A percentile compares a stretch with the other conserved stretches of the same genome.
Conservation (phyloP, 2,888 invertebrate genomes). For the Lasius platythorax region DNA sequence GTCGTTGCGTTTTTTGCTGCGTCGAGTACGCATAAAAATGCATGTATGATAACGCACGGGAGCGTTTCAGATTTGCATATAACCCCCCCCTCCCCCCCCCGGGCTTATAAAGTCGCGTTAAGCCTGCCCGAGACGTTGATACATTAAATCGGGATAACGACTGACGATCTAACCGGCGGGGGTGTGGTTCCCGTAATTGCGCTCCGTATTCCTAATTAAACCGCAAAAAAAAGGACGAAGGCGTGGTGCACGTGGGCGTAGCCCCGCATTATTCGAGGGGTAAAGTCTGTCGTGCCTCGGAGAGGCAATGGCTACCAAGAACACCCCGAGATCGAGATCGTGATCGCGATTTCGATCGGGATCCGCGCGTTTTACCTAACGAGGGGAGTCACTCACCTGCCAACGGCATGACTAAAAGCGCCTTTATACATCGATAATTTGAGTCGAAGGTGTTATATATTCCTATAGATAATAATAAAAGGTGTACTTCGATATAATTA, state of each 20-base stretch:
- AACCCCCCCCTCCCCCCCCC: neutral
- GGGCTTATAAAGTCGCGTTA: conserved; percentile 48
- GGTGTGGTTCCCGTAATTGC: conserved; percentile 76
- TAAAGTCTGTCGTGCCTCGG: conserved; percentile 70
- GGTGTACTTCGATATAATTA: neutral
- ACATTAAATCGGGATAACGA: conserved; percentile 66
- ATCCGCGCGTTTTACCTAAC: conserved; percentile 62
- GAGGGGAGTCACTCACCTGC: conserved; percentile 77
- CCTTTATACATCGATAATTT: conserved; percentile 32
- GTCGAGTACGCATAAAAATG: conserved; percentile 39
- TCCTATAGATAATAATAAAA: conserved; percentile 10
- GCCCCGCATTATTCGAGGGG: conserved; percentile 79
- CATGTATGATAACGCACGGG: conserved; percentile 44
- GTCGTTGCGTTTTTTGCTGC: conserved; percentile 30
- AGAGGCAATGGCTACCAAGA: conserved; percentile 70
- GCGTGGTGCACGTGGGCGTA: conserved; percentile 80
- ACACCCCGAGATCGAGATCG: conserved; percentile 53
- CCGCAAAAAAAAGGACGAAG: conserved; percentile 74
- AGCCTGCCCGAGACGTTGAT: conserved; percentile 58
- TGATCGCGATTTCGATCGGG: conserved; percentile 47
- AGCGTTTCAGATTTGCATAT: conserved; percentile 40
- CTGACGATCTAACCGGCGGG: conserved; percentile 64
- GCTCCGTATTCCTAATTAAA: conserved; percentile 77
- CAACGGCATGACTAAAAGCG: conserved; percentile 50
- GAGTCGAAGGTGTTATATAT: conserved; percentile 27